These are phyloP conservation scores for Ptychoptera albimana DNA, from an alignment of 2,888 invertebrate genomes.

Conservation along the genomic window DNA sequence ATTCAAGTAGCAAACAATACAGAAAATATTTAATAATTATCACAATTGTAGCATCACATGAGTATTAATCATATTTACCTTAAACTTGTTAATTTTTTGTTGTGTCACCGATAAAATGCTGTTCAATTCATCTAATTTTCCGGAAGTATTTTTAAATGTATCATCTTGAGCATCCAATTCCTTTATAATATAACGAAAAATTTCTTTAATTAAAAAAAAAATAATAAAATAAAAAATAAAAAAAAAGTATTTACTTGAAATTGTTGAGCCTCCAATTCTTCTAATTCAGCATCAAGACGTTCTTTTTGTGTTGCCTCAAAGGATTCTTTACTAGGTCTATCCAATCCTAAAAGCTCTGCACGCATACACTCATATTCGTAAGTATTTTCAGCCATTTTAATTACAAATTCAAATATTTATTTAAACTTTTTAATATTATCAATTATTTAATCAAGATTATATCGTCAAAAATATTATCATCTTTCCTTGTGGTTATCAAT, in stretches of 20 bases:
- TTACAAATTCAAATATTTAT: too few species aligned
- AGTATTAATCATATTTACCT: constrained; percentile 34
- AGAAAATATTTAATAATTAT: constrained; percentile 5
- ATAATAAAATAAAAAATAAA: constrained; percentile 2
- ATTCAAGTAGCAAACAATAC: too few species aligned
- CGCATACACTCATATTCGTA: constrained; percentile 65
- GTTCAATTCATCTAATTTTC: constrained; percentile 66
- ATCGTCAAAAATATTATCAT: too few species aligned
- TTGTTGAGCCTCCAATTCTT: constrained; percentile 33
- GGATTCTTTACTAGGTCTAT: constrained; percentile 48
- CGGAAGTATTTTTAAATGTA: constrained; percentile 42
- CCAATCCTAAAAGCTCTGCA: constrained; percentile 59
- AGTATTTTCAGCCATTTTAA: constrained; percentile 33
- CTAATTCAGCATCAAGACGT: constrained; percentile 21
- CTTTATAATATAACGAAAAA: constrained; percentile 24
- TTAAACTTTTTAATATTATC: too few species aligned
- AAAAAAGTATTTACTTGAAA: constrained; percentile 23
- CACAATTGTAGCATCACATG: not conserved
- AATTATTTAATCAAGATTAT: too few species aligned
- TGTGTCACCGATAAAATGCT: constrained; percentile 67
- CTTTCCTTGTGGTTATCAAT: too few species aligned
- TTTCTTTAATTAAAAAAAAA: not conserved
- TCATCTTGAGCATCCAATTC: constrained; percentile 49
- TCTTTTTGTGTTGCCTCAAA: constrained; percentile 41
- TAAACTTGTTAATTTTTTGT: constrained; percentile 70